These are phyloP conservation scores for Hemistola chrysoprasaria DNA, from an alignment of 2,888 invertebrate species.

Conservation along the genomic window DNA sequence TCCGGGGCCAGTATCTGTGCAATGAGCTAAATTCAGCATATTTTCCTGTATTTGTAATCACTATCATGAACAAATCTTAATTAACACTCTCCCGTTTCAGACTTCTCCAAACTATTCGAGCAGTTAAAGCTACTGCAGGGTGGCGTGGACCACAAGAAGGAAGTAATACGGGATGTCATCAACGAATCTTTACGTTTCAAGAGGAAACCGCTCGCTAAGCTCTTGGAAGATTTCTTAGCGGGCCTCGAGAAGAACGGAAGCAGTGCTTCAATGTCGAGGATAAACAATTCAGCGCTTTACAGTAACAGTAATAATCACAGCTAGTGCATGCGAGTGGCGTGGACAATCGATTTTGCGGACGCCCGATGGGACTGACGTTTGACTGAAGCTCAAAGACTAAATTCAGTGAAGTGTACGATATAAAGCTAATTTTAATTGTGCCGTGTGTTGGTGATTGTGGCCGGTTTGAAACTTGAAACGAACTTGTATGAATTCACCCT, in stretches of 20 bases:
- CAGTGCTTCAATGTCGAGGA: conserved; percentile 66
- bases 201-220: conserved; percentile 85
- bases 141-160: conserved; percentile 85
- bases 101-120: conserved; percentile 86
- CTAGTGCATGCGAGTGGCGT: conserved; percentile 53
- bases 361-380: conserved; percentile 20
- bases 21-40: too few relatives aligned
- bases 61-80: too few relatives aligned
- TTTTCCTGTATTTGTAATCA: too few relatives aligned
- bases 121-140: conserved; percentile 87
- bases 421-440: conserved; percentile 7
- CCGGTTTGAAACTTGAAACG: conserved; percentile 3
- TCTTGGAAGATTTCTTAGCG: conserved; percentile 85
- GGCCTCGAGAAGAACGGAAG: conserved; percentile 77
- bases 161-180: conserved; percentile 87
- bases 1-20: too few relatives aligned
- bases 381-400: conserved; percentile 10
- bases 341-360: conserved; percentile 35
- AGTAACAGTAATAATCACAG: conserved; percentile 63
- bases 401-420: conserved; percentile 18
- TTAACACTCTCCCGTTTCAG: conserved; percentile 77
- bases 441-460: conserved; percentile 13
- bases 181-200: conserved; percentile 90
- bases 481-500: too few relatives aligned
- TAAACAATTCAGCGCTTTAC: conserved; percentile 56